Base-by-base conservation (phyloP, 2,113 vertebrate species). In the human (Homo sapiens) region DNA sequence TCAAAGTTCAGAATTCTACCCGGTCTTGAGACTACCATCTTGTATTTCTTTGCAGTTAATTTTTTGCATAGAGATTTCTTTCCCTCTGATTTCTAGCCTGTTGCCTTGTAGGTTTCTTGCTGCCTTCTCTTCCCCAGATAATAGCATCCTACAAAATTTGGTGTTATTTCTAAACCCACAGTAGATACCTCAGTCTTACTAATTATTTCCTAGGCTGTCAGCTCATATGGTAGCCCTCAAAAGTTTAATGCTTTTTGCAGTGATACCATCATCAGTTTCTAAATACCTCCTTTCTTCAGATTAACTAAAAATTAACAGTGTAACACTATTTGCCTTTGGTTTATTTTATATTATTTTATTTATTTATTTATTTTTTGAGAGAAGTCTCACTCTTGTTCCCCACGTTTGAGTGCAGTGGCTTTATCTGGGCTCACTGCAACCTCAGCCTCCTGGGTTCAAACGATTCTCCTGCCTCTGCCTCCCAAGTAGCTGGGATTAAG, bases 241-340 rank as follows among this genome's bases (percentile, higher is more conserved):
- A 94, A 76, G 93, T 4, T 64, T 40, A 92, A 25, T 84, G 38
- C 76, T 66, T 85, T 84, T 64, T 93, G 20, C 45, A 66, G 9
- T 66, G 75, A 40, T 79, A 59, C 61, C 43, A 27, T 73, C 55
- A 90, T 66, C 32, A 72, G n/a, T 84, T 93, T 93, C 61, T 83
- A 68, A 96, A 75, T 50, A 94, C 40, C 17, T 94, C 61, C 66
- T 86, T 57, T 50, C 50, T 81, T 95, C 79, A 59, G 25, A 70
- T 92, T 89, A 90, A 85, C 64, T 89, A 80, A 68, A 83, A 95
- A 95, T 81, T 8, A 97, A 93, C 27, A 97, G 48, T n/a, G 12
- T 59, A 85, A 97, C n/a, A 75, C 48, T 85, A 87, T 97, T 97
- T 97, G 82, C 94, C 97, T 98, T 98, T 97, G 96, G 94, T 97